Conservation (phyloP, 1,140 invertebrate genomes). For the Alviniconcha marisindica region DNA sequence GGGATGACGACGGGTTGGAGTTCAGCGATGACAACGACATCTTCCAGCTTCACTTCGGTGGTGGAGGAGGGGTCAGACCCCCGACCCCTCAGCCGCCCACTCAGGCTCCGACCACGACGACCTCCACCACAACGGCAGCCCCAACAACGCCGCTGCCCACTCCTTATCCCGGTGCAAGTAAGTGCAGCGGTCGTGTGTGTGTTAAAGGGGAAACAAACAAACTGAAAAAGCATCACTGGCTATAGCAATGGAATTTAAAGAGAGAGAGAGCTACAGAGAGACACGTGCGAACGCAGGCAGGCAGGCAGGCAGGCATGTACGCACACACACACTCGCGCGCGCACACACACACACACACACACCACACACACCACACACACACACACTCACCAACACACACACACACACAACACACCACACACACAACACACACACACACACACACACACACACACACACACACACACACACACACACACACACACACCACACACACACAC, state of each 20-base stretch:
- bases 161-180: neutral
- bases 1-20: neutral
- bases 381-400: too few species aligned
- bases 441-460: neutral
- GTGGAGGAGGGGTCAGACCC: neutral
- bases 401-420: too few species aligned
- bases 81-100: neutral
- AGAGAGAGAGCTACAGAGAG: neutral
- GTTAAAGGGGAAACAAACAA: neutral
- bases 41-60: neutral
- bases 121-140: neutral
- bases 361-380: too few species aligned
- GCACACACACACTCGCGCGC: slow-evolving; percentile 1
- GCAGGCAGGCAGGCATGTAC: neutral
- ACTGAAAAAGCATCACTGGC: neutral
- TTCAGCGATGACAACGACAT: neutral
- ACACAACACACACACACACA: neutral
- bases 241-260: too few species aligned
- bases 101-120: neutral
- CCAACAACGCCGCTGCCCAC: neutral
- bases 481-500: too few species aligned
- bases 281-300: neutral
- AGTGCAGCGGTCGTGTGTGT: neutral
- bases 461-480: neutral
- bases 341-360: slow-evolving; percentile 21